Conservation (phyloP, 2,113 vertebrate species). For the Ictidomys tridecemlineatus region DNA sequence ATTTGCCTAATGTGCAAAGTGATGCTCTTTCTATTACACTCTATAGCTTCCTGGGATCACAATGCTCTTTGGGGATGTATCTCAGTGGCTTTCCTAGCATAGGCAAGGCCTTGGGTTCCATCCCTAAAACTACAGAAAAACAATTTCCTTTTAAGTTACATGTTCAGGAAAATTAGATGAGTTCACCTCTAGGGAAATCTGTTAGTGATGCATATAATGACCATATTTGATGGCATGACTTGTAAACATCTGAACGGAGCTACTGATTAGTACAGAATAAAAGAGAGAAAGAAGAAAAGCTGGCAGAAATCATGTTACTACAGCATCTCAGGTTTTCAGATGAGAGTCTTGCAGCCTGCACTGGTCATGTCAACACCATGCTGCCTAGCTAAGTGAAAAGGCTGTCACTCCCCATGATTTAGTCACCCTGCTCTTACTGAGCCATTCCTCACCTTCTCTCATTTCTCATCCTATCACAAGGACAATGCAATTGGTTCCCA, state of each 20-base stretch:
- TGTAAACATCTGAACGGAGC: background rate
- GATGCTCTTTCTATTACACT: background rate
- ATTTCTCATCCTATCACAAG: background rate
- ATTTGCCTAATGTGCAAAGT: background rate
- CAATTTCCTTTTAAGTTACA: background rate
- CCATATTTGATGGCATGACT: background rate
- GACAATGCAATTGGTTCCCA: background rate
- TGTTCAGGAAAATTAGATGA: background rate
- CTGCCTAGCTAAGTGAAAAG: background rate
- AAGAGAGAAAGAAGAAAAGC: background rate
- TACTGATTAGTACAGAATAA: background rate
- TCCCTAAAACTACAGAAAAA: background rate
- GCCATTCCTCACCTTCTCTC: background rate
- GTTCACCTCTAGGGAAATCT: background rate
- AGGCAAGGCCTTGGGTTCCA: background rate
- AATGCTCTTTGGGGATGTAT: background rate
- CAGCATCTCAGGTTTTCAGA: background rate
- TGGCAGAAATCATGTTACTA: background rate
- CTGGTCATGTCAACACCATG: background rate
- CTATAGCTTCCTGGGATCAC: background rate
- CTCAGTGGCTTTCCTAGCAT: background rate
- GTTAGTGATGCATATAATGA: background rate
- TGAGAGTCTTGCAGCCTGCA: too few relatives aligned
- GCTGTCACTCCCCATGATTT: background rate
- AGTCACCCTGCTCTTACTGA: background rate